Evolutionary conservation across 2,797 vertebrate species (phyloP), one percentile per base, ranked within the genome.

Genomic region (Phrynocephalus guinanensis): DNA sequence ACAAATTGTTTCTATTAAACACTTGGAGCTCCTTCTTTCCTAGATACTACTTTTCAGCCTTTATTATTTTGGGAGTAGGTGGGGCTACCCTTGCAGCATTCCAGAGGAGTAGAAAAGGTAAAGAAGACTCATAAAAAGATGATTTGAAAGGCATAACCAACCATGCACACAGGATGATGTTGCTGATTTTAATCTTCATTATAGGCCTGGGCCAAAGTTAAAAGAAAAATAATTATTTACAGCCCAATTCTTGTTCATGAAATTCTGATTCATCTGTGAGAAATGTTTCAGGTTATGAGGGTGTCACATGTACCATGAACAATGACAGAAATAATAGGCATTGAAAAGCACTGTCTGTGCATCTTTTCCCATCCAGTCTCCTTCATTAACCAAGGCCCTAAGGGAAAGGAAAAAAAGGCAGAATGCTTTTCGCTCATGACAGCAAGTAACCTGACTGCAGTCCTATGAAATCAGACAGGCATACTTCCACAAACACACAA

Each of bases 151-250:
- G 77, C 18, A 28, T 60, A 79, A 7, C 60, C 77, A 56, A 82
- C 76, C 16, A 38, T 38, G 48, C 11, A 85, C 60, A 24, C 8
- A 6, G 66, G 30, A 60, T 77, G 79, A 63, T 10, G 28, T 77
- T 15, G 72, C 78, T 89, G 80, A 79, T 83, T 79, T 72, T 67
- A 78, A 79, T 83, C 88, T 86, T 86, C 84, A 79, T 86, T 83
- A 86, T 72, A 67, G 68, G 24, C 81, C 80, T 83, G 56, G 30
- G n/a, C 4, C 73, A 56, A 83, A 79, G 38, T 38, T 83, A 82
- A 79, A 79, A 79, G 60, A 44, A 79, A 79, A 72, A 71, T 63
- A 85, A 77, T 78, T 10, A 38, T 88, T 84, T 73, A 67, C 50
- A 66, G 33, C 70, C 38, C 56, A 50, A 28, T 79, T 38, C 67